Percentiles rank a stretch among this genome's conserved stretches.
phyloP scores from a whole-genome alignment of 2,888 invertebrate genomes.

The Lissocephala sabroskyi region DNA sequence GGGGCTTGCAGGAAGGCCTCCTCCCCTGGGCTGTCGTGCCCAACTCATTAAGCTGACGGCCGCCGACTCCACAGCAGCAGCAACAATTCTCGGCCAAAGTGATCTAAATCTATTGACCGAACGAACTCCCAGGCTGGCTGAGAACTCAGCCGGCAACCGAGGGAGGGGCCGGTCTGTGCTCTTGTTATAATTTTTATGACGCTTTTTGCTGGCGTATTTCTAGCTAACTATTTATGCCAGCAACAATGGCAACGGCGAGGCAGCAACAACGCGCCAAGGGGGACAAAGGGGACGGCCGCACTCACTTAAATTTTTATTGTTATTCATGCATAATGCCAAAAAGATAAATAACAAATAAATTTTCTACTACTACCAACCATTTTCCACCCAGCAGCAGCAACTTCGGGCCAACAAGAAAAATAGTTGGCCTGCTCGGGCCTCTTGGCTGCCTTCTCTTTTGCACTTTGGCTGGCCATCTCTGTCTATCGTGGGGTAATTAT shows the following conservation, averaged over 20 bases:
- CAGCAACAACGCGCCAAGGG: conserved; percentile 4
- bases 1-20: too few species aligned
- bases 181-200: conserved; percentile 53
- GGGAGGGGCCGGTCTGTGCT: conserved; percentile 7
- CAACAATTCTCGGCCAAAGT: conserved; percentile 14
- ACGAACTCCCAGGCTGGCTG: conserved; percentile 33
- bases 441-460: background rate
- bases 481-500: conserved; percentile 43
- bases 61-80: background rate
- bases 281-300: conserved; percentile 9
- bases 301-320: conserved; percentile 54
- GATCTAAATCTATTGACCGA: conserved; percentile 59
- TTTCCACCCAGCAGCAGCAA: background rate
- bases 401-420: background rate
- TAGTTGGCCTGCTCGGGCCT: background rate
- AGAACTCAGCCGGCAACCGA: too few species aligned
- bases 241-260: conserved; percentile 3
- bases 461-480: background rate
- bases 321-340: conserved; percentile 60
- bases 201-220: conserved; percentile 45
- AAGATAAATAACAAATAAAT: conserved; percentile 61
- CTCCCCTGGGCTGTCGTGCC: too few species aligned
- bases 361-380: conserved; percentile 30
- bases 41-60: conserved; percentile 54
- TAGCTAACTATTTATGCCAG: conserved; percentile 43